A percentile compares a stretch with the other conserved stretches of the same genome.
phyloP scores from a whole-genome alignment of 2,113 vertebrate genomes.

The Redunca redunca region DNA sequence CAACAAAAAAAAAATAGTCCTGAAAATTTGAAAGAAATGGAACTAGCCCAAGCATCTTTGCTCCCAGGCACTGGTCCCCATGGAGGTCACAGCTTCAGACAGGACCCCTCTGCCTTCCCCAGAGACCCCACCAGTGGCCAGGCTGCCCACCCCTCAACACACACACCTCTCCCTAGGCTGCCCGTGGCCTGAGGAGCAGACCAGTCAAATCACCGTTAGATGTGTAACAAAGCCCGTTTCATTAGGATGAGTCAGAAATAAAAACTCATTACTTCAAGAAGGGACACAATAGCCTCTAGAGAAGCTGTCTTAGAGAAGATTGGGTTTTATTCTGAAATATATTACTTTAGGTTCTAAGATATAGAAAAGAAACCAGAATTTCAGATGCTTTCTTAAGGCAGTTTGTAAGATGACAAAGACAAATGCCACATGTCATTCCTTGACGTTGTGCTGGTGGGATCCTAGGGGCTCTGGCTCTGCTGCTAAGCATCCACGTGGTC shows the following conservation, averaged over 20 bases:
- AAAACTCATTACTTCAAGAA: background rate
- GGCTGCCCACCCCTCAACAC: background rate
- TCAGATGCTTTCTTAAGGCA: background rate
- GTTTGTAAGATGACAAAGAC: background rate
- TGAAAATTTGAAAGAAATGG: background rate
- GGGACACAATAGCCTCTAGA: background rate
- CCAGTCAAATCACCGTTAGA: background rate
- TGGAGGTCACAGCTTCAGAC: background rate
- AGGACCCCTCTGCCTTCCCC: background rate
- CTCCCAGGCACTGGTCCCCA: background rate
- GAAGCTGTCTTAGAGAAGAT: background rate
- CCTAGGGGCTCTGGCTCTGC: background rate
- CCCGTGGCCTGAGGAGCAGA: background rate
- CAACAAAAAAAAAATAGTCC: background rate
- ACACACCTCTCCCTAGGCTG: background rate
- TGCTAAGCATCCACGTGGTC: too few species aligned
- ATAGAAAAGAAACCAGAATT: background rate
- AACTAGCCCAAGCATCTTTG: background rate
- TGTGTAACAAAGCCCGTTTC: background rate
- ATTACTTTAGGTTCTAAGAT: background rate
- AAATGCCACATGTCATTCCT: background rate
- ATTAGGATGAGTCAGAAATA: background rate
- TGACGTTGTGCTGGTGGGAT: background rate
- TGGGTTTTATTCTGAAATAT: background rate
- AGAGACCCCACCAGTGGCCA: background rate